A percentile compares a stretch with the other conserved stretches of the same genome.
Conservation (phyloP, 2,113 vertebrate genomes). For the Zosterops lateralis region DNA sequence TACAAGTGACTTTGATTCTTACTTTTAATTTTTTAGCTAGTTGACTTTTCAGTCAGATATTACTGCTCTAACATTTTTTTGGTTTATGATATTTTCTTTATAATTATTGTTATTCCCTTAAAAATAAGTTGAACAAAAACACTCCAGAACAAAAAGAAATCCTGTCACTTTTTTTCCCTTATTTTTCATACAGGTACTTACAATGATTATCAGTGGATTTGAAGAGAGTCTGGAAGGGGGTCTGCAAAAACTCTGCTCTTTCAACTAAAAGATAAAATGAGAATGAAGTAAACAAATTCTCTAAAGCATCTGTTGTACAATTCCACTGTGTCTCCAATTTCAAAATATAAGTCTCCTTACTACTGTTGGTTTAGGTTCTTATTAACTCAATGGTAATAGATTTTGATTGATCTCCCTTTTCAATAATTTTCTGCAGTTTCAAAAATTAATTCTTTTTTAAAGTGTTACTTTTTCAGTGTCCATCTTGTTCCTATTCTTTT, state of each 20-base stretch:
- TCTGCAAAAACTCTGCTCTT: background rate
- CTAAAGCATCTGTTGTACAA: background rate
- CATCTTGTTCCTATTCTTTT: background rate
- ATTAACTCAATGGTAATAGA: background rate
- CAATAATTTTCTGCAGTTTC: background rate
- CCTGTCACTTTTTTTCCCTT: rapidly evolving
- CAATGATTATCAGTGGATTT: background rate
- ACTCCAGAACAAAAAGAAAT: background rate
- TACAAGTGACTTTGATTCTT: background rate
- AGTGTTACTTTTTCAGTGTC: background rate
- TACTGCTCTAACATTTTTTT: background rate
- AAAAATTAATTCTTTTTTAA: background rate
- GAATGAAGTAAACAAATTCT: background rate
- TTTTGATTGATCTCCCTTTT: background rate
- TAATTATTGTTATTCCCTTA: background rate
- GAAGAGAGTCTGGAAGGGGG: background rate
- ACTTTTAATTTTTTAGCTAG: background rate
- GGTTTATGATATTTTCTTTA: background rate
- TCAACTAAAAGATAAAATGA: background rate
- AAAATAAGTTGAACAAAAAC: background rate
- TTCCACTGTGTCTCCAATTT: background rate
- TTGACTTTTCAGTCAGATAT: background rate
- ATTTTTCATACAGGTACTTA: background rate
- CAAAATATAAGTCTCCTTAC: background rate
- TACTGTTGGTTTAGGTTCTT: background rate